These are phyloP conservation scores for Harlomillsia oculata DNA, from an alignment of 1,140 invertebrate genomes.

Conservation along the genomic window DNA sequence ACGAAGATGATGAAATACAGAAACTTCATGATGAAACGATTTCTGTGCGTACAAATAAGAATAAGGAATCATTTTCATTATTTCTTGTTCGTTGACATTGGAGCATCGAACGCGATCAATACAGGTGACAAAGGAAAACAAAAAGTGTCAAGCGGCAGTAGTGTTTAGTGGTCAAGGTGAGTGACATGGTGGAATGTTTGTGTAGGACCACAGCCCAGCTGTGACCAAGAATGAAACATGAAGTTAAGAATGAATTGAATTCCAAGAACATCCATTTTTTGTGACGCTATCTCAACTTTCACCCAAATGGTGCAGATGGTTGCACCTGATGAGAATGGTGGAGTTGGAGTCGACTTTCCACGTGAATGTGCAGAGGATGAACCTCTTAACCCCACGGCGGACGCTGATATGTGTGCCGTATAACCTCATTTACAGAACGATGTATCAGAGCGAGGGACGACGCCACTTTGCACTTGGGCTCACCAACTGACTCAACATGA, in stretches of 20 bases:
- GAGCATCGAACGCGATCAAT: no score
- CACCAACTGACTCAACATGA: neutral
- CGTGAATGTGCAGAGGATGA: neutral
- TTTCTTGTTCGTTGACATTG: no score
- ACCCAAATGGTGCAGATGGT: neutral
- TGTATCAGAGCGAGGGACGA: neutral
- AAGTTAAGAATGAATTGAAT: neutral
- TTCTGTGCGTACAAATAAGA: neutral
- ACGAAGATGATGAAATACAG: conserved; percentile 5
- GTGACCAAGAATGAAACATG: no score
- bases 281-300: neutral
- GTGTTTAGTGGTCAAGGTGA: no score
- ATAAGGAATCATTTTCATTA: no score
- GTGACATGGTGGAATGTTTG: no score
- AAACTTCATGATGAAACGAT: conserved; percentile 6
- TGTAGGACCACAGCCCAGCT: no score
- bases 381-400: no score
- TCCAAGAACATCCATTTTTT: neutral
- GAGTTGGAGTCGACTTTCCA: neutral
- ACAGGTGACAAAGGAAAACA: no score
- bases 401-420: conserved; percentile 9
- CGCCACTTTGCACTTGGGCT: neutral
- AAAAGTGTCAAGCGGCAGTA: no score
- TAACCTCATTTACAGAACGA: conserved; percentile 12
- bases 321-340: neutral